phyloP scores from a whole-genome alignment of 2,113 vertebrate genomes.

The Fregata magnificens region DNA sequence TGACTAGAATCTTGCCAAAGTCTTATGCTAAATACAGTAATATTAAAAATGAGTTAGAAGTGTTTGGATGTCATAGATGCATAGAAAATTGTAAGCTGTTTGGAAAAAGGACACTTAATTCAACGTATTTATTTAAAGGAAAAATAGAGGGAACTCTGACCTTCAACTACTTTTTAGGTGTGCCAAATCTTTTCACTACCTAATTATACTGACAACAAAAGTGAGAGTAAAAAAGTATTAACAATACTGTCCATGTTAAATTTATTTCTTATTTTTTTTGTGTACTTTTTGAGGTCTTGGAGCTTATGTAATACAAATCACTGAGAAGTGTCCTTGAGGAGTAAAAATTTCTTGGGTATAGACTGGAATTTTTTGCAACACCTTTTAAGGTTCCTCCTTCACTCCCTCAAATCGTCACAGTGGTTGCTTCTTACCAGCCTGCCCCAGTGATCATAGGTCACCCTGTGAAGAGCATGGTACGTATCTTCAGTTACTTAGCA shows the following conservation, averaged over 20 bases:
- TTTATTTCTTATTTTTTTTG: neutral
- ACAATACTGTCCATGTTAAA: neutral
- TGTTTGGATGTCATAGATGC: neutral
- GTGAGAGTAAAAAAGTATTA: neutral
- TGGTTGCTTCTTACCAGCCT: neutral
- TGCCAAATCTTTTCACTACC: neutral
- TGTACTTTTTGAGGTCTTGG: neutral
- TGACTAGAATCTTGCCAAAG: neutral
- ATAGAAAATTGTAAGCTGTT: neutral
- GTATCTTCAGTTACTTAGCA: neutral
- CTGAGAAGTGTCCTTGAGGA: neutral
- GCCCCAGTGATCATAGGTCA: rapidly evolving
- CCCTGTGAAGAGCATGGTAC: neutral
- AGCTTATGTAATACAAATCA: neutral
- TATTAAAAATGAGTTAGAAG: neutral
- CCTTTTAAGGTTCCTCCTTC: neutral
- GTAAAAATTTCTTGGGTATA: neutral
- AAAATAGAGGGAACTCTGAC: neutral
- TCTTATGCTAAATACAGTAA: neutral
- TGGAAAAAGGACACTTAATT: neutral
- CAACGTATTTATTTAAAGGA: neutral
- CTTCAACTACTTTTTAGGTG: neutral
- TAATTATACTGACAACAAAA: neutral
- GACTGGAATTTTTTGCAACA: neutral
- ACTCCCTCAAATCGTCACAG: neutral